These are phyloP conservation scores for Apodemia duryi DNA, from an alignment of 2,888 invertebrate species.

Conservation along the genomic window DNA sequence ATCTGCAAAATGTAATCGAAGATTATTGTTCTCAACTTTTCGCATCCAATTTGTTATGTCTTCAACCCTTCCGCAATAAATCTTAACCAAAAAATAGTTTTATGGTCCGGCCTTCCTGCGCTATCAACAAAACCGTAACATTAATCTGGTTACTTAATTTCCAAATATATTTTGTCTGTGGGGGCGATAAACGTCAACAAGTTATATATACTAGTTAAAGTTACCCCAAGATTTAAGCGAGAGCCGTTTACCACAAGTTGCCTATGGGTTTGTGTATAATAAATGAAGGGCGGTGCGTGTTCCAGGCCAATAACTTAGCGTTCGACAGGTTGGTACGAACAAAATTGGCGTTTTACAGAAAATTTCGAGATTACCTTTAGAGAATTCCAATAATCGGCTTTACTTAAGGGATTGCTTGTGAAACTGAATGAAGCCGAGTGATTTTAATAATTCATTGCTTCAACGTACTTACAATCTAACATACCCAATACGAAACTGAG, in stretches of 20 bases:
- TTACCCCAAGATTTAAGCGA: background rate
- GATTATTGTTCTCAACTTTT: constrained; percentile 37
- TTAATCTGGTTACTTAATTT: constrained; percentile 67
- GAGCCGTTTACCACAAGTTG: background rate
- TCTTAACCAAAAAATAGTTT: constrained; percentile 60
- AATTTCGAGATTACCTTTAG: constrained; percentile 52
- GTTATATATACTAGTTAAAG: constrained; percentile 41
- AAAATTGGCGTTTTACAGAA: constrained; percentile 71
- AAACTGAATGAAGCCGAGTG: constrained; percentile 70
- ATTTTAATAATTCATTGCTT: constrained; percentile 73
- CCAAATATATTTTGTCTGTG: constrained; percentile 62
- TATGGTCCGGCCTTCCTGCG: constrained; percentile 53
- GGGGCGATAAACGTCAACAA: constrained; percentile 62
- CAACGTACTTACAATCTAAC: constrained; percentile 17
- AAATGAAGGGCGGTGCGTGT: constrained; percentile 58
- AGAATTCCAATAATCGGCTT: constrained; percentile 73
- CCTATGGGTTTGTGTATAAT: constrained; percentile 45
- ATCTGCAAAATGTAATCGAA: constrained; percentile 5
- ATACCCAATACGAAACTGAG: background rate
- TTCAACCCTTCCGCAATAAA: constrained; percentile 61
- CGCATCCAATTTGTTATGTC: constrained; percentile 41
- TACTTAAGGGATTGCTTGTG: constrained; percentile 76
- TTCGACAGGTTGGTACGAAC: constrained; percentile 43
- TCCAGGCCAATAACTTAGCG: constrained; percentile 57
- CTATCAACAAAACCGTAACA: constrained; percentile 60